Evolutionary conservation across 1,140 invertebrate species (phyloP).

Genomic region (Calliopsis andreniformis): DNA sequence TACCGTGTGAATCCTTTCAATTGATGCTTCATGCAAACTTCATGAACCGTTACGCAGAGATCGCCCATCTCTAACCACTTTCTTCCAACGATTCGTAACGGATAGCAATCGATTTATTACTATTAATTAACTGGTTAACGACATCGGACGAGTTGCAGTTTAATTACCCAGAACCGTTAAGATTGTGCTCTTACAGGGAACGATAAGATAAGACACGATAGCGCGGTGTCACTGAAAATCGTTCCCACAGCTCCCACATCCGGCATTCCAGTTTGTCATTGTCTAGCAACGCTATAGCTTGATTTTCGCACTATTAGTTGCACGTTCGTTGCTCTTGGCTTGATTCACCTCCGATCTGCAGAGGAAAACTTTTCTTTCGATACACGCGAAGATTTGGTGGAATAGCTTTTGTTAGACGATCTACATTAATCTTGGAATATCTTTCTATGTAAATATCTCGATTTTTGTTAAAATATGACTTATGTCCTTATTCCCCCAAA

Average conservation of each 20-base stretch:
- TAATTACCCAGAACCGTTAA: not conserved
- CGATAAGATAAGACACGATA: constrained; percentile 12
- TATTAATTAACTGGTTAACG: constrained; percentile 27
- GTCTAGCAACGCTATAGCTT: not conserved
- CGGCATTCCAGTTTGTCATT: not conserved
- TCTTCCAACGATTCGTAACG: not conserved
- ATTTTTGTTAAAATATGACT: too few species aligned
- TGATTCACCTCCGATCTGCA: not conserved
- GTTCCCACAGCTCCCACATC: constrained; percentile 36
- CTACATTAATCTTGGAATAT: too few species aligned
- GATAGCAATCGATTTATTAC: constrained; percentile 1
- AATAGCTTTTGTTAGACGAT: too few species aligned
- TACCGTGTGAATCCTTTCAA: not conserved
- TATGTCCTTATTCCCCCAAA: too few species aligned
- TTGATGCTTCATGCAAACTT: not conserved
- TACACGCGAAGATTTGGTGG: too few species aligned
- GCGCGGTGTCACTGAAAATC: constrained; percentile 33
- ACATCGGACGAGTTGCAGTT: not conserved
- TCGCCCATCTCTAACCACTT: not conserved
- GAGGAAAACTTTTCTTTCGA: too few species aligned
- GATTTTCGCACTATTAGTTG: constrained; percentile 22
- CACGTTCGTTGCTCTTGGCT: not conserved
- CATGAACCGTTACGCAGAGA: not conserved
- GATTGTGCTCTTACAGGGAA: not conserved
- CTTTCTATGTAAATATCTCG: too few species aligned